Conservation (phyloP, 2,888 invertebrate genomes). For the Minunthozetes semirufus region DNA sequence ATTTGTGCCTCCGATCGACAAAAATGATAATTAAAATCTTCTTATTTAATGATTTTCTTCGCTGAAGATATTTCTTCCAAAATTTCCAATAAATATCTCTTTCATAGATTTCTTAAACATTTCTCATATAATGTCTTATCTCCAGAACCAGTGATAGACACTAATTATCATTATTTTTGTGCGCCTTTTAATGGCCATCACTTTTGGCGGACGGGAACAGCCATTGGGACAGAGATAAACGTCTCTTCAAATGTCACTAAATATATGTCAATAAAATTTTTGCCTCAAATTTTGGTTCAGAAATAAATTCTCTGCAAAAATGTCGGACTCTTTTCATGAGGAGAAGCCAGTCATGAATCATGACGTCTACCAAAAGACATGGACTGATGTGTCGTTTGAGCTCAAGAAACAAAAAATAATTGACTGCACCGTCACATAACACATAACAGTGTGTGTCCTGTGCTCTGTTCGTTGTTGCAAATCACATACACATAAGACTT, state of each 20-base stretch:
- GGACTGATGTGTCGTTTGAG: neutral
- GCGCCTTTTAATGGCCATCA: neutral
- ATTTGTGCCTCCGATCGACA: too few species aligned
- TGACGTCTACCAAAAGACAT: neutral
- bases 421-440: neutral
- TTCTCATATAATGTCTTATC: neutral
- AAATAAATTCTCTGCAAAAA: neutral
- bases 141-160: neutral
- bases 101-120: neutral
- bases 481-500: neutral
- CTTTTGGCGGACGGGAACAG: too few species aligned
- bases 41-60: neutral
- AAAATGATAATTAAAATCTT: neutral
- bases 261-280: conserved; percentile 13
- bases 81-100: neutral
- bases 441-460: neutral
- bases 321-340: neutral
- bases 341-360: conserved; percentile 1
- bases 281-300: neutral
- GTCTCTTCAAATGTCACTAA: neutral
- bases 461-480: neutral
- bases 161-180: neutral
- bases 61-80: neutral
- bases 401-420: neutral
- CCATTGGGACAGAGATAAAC: too few species aligned